phyloP scores from a whole-genome alignment of 2,797 vertebrate species.

The Micropoecilia bifurca region DNA sequence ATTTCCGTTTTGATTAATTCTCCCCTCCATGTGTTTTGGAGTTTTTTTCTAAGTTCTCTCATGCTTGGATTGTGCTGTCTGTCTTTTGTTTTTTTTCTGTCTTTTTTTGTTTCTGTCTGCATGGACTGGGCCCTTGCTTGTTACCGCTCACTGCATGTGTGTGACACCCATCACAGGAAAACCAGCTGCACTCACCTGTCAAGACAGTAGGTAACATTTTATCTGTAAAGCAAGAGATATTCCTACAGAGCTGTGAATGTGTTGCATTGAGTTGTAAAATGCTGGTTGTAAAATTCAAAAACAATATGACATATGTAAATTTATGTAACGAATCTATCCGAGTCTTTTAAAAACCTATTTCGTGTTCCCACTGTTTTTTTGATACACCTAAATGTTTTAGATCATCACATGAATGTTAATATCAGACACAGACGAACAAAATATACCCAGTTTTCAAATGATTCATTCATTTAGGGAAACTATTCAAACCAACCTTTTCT shows the following conservation, averaged over 20 bases:
- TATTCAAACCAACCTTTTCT: background rate
- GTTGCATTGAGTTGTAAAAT: background rate
- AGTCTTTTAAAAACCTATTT: background rate
- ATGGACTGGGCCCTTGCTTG: constrained; percentile 53
- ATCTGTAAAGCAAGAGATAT: constrained; percentile 31
- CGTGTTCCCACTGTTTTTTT: background rate
- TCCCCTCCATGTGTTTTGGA: constrained; percentile 10
- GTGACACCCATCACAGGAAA: constrained; percentile 70
- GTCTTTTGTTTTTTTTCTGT: constrained; percentile 23
- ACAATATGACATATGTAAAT: background rate
- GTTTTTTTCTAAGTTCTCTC: constrained; percentile 46
- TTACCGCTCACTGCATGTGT: constrained; percentile 61
- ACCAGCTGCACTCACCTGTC: constrained; percentile 79
- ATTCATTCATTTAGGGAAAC: background rate
- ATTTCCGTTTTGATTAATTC: constrained; percentile 46
- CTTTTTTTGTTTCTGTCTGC: constrained; percentile 37
- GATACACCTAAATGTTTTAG: background rate
- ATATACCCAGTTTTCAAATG: background rate
- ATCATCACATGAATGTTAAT: background rate
- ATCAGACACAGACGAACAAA: background rate
- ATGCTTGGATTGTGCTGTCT: constrained; percentile 46
- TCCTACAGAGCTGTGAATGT: background rate
- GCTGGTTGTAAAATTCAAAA: background rate
- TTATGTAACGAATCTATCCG: background rate
- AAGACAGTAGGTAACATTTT: constrained; percentile 85